These are phyloP conservation scores for Carposina sasakii DNA, from an alignment of 1,140 invertebrate species.

Conservation along the genomic window DNA sequence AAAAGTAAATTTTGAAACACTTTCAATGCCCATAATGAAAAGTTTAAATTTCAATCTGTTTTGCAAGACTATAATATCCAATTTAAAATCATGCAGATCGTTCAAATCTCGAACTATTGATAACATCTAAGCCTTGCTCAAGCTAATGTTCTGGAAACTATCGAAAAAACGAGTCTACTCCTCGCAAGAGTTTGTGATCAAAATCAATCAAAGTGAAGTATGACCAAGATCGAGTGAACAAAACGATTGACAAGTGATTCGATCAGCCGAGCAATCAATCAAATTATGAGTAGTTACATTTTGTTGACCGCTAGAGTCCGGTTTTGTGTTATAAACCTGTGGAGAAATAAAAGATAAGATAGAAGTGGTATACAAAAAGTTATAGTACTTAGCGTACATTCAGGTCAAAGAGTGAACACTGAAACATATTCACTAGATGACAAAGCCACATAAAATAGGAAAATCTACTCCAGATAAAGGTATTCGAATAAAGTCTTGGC, in stretches of 20 bases:
- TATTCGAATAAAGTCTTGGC: too few species aligned
- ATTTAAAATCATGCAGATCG: slow-evolving; percentile 41
- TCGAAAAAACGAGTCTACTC: slow-evolving; percentile 42
- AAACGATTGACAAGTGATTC: slow-evolving; percentile 57
- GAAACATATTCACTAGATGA: slow-evolving; percentile 38
- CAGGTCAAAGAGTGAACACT: slow-evolving; percentile 42
- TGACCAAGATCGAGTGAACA: slow-evolving; percentile 58
- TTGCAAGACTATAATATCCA: slow-evolving; percentile 16
- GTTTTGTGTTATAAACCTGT: slow-evolving; percentile 74
- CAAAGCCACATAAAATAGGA: slow-evolving; percentile 50
- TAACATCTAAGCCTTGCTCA: slow-evolving; percentile 46
- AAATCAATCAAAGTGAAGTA: slow-evolving; percentile 54
- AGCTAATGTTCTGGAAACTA: slow-evolving; percentile 44
- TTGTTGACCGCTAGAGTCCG: slow-evolving; percentile 72
- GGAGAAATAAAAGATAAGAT: slow-evolving; percentile 70
- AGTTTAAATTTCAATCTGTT: slow-evolving; percentile 26
- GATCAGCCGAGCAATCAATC: slow-evolving; percentile 58
- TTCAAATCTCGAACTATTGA: slow-evolving; percentile 22
- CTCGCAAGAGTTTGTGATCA: slow-evolving; percentile 50
- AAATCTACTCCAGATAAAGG: too few species aligned
- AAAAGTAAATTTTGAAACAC: slow-evolving; percentile 21
- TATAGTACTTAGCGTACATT: slow-evolving; percentile 41
- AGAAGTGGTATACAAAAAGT: slow-evolving; percentile 52
- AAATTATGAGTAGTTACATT: slow-evolving; percentile 70
- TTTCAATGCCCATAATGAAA: slow-evolving; percentile 44